Percentiles rank a stretch among this genome's conserved stretches.
Conservation (phyloP, 2,113 vertebrate species). For the Mormyrus lacerda region DNA sequence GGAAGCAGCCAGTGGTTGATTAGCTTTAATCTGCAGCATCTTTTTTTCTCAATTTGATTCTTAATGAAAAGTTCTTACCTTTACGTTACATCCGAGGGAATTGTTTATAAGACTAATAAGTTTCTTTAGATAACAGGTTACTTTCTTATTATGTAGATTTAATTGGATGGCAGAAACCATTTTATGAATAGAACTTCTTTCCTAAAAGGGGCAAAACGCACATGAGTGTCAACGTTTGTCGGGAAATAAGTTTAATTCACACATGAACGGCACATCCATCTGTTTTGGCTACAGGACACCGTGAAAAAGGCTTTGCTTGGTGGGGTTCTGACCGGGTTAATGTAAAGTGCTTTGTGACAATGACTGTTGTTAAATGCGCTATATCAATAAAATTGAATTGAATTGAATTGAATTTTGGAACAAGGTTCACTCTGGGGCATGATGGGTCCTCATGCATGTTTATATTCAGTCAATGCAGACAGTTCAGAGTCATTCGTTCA, state of each 20-base stretch:
- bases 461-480: not conserved
- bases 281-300: too few species aligned
- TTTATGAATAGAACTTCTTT: slow-evolving; percentile 16
- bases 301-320: too few species aligned
- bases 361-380: too few species aligned
- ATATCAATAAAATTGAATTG: too few species aligned
- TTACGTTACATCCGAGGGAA: slow-evolving; percentile 26
- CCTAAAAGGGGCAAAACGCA: not conserved
- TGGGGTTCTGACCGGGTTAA: too few species aligned
- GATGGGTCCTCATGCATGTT: not conserved
- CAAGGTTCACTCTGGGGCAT: not conserved
- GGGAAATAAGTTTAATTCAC: not conserved
- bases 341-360: too few species aligned
- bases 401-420: too few species aligned
- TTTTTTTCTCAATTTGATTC: not conserved
- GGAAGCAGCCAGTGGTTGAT: not conserved
- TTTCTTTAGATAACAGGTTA: not conserved
- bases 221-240: not conserved
- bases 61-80: slow-evolving; percentile 21
- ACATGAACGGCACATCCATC: not conserved
- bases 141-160: not conserved
- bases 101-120: slow-evolving; percentile 5
- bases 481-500: not conserved
- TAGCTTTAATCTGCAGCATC: not conserved
- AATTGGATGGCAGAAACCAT: slow-evolving; percentile 23